A percentile compares a stretch with the other conserved stretches of the same genome.
Evolutionary conservation across 2,888 invertebrate genomes (phyloP).

Genomic region (Smittia sp.): DNA sequence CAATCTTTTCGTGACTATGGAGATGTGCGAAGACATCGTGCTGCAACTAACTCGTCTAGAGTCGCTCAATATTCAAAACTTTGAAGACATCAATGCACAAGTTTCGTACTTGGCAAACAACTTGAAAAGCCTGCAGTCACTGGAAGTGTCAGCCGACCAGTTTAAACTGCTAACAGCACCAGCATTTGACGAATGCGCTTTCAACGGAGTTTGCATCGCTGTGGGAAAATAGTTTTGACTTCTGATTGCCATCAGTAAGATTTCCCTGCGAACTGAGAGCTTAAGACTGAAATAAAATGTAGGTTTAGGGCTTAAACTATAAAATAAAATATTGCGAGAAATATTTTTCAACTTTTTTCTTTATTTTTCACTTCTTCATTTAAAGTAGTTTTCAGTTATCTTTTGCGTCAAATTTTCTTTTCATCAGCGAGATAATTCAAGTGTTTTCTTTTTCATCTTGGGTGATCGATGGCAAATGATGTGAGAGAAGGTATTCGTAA

Average conservation of each 20-base stretch:
- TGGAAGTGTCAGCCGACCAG: background rate
- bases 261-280: no score
- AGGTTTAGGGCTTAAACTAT: no score
- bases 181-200: background rate
- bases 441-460: background rate
- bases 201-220: background rate
- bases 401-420: constrained; percentile 5
- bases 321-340: no score
- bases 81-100: background rate
- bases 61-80: background rate
- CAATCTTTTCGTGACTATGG: background rate
- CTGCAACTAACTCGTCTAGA: background rate
- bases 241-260: no score
- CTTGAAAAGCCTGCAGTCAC: background rate
- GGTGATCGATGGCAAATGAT: constrained; percentile 10
- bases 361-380: constrained; percentile 11
- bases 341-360: constrained; percentile 2
- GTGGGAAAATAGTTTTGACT: background rate
- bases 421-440: constrained; percentile 13
- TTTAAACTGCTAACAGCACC: background rate
- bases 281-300: no score
- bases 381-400: constrained; percentile 1
- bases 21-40: background rate
- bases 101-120: background rate
- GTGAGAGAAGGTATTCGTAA: background rate